phyloP scores from a whole-genome alignment of 2,797 vertebrate species.

The Peromyscus eremicus region DNA sequence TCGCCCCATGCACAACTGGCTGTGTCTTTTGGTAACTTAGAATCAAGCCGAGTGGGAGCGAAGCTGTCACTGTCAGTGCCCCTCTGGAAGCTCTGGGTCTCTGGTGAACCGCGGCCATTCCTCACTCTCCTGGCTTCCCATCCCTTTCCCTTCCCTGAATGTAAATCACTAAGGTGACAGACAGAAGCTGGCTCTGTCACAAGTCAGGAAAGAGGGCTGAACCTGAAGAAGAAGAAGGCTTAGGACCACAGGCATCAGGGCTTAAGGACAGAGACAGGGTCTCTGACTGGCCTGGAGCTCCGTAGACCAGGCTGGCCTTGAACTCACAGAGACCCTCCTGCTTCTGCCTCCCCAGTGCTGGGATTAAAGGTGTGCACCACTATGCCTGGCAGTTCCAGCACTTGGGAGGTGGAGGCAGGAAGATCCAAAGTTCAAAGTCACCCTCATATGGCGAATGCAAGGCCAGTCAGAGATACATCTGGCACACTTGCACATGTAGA shows the following conservation, averaged over 20 bases:
- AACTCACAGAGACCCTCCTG: background rate
- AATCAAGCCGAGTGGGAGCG: no score
- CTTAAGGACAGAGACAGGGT: background rate
- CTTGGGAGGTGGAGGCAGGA: background rate
- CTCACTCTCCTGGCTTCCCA: background rate
- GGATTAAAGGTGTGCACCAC: no score
- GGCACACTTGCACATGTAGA: background rate
- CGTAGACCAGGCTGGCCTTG: background rate
- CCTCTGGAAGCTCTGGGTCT: background rate
- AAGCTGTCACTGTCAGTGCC: accelerated
- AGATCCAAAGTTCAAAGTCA: background rate
- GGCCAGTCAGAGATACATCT: background rate
- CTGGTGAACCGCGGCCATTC: accelerated
- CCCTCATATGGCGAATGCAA: background rate
- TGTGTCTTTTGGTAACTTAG: background rate
- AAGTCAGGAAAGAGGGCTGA: background rate
- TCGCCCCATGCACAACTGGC: background rate
- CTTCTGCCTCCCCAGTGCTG: background rate
- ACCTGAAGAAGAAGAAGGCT: background rate
- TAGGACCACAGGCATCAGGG: background rate
- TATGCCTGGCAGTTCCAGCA: background rate
- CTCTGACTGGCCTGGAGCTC: background rate
- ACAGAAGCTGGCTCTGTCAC: background rate
- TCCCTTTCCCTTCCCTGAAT: background rate
- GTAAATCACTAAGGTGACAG: background rate